phyloP scores from a whole-genome alignment of 2,797 vertebrate genomes.

The Pelochelys cantorii region DNA sequence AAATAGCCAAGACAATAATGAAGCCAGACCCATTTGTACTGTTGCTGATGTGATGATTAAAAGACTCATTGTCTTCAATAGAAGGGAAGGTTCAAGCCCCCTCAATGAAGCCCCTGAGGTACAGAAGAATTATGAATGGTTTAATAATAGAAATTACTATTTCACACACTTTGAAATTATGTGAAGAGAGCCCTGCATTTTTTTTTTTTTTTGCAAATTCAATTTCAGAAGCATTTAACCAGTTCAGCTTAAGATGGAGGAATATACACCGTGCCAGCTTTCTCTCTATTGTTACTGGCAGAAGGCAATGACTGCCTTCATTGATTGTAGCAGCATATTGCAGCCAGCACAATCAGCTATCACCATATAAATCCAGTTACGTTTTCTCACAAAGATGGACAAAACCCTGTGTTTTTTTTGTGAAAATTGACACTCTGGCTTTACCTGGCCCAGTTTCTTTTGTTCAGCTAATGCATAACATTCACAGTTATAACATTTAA shows the following conservation, averaged over 20 bases:
- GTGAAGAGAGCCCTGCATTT: slow-evolving; percentile 41
- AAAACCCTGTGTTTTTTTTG: not conserved
- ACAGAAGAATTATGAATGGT: not conserved
- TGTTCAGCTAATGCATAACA: not conserved
- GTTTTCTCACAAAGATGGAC: not conserved
- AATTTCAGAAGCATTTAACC: slow-evolving; percentile 68
- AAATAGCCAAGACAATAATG: not conserved
- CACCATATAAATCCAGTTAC: slow-evolving; percentile 47
- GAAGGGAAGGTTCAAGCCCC: not conserved
- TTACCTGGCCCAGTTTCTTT: slow-evolving; percentile 22
- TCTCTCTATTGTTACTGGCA: not conserved
- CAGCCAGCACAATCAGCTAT: slow-evolving; percentile 43
- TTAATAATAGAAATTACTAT: slow-evolving; percentile 66
- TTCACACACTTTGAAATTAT: slow-evolving; percentile 69
- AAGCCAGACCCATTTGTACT: not conserved
- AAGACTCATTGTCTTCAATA: rapidly evolving
- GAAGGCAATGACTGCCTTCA: slow-evolving; percentile 36
- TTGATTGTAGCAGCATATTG: slow-evolving; percentile 49
- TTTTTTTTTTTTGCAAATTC: slow-evolving; percentile 63
- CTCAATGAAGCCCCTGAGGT: rapidly evolving
- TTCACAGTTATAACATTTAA: not conserved
- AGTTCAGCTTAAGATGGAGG: slow-evolving; percentile 59
- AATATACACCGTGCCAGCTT: slow-evolving; percentile 57
- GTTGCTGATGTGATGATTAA: not conserved
- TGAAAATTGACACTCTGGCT: slow-evolving; percentile 37